Percentiles rank a stretch among this genome's conserved stretches.
These are phyloP conservation scores for Meleagris gallopavo DNA, from an alignment of 2,113 vertebrate species.

Conservation along the genomic window DNA sequence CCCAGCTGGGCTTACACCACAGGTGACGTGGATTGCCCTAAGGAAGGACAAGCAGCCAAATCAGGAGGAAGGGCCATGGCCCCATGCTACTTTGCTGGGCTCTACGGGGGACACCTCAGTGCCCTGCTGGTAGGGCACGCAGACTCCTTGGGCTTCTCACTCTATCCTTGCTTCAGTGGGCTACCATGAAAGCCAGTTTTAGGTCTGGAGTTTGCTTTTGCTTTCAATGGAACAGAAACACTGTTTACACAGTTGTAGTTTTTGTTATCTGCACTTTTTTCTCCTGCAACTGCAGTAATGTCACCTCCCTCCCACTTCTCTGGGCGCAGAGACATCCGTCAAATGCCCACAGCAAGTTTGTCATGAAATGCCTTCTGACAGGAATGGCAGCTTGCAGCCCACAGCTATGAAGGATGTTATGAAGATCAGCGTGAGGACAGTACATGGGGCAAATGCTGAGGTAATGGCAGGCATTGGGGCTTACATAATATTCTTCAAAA, in stretches of 20 bases:
- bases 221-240: neutral
- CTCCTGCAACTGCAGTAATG: neutral
- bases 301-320: neutral
- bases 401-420: neutral
- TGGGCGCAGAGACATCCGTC: conserved; percentile 5
- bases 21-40: neutral
- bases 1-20: neutral
- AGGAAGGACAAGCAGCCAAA: neutral
- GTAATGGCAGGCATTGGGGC: neutral
- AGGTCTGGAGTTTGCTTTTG: neutral
- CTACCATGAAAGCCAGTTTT: neutral
- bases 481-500: neutral
- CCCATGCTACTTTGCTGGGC: neutral
- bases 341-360: conserved; percentile 1
- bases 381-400: neutral
- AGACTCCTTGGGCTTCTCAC: fast-evolving
- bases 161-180: neutral
- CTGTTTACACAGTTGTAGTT: neutral
- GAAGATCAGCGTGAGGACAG: neutral
- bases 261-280: conserved; percentile 23
- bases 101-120: fast-evolving
- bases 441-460: neutral
- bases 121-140: neutral
- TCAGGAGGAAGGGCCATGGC: fast-evolving
- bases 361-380: conserved; percentile 46